phyloP scores from a whole-genome alignment of 2,888 invertebrate genomes.

The Orthosia cruda region DNA sequence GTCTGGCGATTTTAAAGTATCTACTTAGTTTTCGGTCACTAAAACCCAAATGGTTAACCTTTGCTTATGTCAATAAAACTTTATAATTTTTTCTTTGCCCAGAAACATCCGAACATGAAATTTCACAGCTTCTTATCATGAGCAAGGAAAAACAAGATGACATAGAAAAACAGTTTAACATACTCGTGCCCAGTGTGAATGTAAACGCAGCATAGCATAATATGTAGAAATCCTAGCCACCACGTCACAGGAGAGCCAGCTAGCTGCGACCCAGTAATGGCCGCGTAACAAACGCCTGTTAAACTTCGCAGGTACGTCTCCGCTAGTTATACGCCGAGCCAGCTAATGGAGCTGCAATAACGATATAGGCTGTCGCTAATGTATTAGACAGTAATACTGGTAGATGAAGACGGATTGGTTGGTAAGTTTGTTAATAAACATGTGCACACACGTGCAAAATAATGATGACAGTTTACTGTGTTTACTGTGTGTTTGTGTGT shows the following conservation, averaged over 20 bases:
- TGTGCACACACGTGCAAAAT: neutral
- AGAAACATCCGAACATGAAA: no score
- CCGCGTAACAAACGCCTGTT: no score
- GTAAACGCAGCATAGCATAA: slow-evolving; percentile 38
- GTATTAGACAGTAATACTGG: slow-evolving; percentile 29
- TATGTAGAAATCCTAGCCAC: slow-evolving; percentile 43
- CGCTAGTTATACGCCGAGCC: slow-evolving; percentile 29
- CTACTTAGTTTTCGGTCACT: no score
- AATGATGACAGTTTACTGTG: no score
- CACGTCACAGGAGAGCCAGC: slow-evolving; percentile 41
- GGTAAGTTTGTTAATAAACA: neutral
- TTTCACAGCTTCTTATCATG: no score
- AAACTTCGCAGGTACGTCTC: no score
- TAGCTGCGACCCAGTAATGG: no score
- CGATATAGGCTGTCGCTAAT: slow-evolving; percentile 27
- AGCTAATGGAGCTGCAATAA: slow-evolving; percentile 47
- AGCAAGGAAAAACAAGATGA: neutral
- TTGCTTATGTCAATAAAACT: no score
- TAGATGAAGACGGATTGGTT: slow-evolving; percentile 29
- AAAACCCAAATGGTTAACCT: no score
- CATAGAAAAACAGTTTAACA: neutral
- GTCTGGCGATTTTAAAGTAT: no score
- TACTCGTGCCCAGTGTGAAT: slow-evolving; percentile 4
- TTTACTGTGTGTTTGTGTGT: no score
- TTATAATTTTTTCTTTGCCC: no score